Evolutionary conservation across 2,113 vertebrate genomes (phyloP).

Genomic region (human): DNA sequence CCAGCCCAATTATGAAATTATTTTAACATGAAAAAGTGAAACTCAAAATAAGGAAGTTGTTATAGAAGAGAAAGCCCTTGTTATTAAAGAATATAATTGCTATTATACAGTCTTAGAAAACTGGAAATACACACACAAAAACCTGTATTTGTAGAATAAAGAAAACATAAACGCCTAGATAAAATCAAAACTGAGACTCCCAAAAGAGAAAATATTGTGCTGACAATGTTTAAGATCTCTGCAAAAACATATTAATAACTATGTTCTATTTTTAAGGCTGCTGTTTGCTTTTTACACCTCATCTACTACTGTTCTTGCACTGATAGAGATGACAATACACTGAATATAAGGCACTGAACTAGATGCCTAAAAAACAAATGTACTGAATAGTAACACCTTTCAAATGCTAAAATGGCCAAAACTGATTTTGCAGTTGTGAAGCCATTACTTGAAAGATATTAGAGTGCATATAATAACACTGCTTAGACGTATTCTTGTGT

Average conservation of each 20-base stretch:
- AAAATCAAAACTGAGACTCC: constrained; percentile 34
- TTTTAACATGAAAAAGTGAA: constrained; percentile 25
- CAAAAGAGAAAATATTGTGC: constrained; percentile 37
- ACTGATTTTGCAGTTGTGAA: background rate
- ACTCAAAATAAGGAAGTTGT: constrained; percentile 4
- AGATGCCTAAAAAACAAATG: constrained; percentile 25
- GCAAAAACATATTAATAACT: constrained; percentile 30
- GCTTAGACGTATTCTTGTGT: constrained; percentile 1
- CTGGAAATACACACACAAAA: background rate
- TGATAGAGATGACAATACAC: background rate
- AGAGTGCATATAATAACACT: background rate
- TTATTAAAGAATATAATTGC: constrained; percentile 21
- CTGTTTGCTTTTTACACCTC: background rate
- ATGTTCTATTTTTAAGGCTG: constrained; percentile 38
- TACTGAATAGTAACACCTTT: background rate
- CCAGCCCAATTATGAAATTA: background rate
- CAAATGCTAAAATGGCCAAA: constrained; percentile 1
- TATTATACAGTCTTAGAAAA: constrained; percentile 14
- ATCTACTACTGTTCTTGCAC: background rate
- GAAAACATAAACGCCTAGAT: constrained; percentile 13
- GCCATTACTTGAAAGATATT: background rate
- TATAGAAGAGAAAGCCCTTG: background rate
- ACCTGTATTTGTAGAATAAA: constrained; percentile 2
- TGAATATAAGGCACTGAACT: background rate
- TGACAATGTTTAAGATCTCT: constrained; percentile 2